Conservation (phyloP, 2,888 invertebrate species). For the Entomobrya multifasciata region DNA sequence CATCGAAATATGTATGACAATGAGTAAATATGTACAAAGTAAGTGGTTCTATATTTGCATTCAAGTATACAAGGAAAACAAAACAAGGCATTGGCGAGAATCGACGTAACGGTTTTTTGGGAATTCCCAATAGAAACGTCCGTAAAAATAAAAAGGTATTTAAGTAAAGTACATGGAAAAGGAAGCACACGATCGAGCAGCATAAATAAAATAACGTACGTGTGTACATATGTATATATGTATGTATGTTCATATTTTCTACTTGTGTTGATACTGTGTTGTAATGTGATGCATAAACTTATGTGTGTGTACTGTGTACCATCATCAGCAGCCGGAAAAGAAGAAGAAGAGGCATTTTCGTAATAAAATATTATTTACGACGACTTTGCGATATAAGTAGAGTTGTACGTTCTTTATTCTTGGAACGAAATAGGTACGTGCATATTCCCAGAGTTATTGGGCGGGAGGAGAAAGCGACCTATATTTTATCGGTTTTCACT, state of each 20-base stretch:
- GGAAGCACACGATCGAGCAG: constrained; percentile 15
- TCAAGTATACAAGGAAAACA: background rate
- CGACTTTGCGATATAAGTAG: background rate
- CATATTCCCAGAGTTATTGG: no score
- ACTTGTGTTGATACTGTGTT: background rate
- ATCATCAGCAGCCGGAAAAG: no score
- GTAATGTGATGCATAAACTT: background rate
- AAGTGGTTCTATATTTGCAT: background rate
- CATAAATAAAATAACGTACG: constrained; percentile 12
- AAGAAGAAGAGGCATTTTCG: background rate
- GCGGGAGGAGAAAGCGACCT: constrained; percentile 2
- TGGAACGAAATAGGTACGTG: no score
- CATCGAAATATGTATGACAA: no score
- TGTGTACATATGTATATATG: no score
- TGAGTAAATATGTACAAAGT: background rate
- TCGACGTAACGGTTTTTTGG: constrained; percentile 15
- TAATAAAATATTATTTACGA: constrained; percentile 9
- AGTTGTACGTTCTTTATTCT: no score
- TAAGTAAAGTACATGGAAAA: constrained; percentile 14
- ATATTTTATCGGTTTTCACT: constrained; percentile 29
- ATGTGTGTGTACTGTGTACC: background rate
- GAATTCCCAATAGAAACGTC: constrained; percentile 23
- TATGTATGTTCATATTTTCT: background rate
- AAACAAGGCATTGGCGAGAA: background rate
- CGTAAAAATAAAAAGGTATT: background rate